These are phyloP conservation scores for Salmo trutta DNA, from an alignment of 2,797 vertebrate species.

Conservation along the genomic window DNA sequence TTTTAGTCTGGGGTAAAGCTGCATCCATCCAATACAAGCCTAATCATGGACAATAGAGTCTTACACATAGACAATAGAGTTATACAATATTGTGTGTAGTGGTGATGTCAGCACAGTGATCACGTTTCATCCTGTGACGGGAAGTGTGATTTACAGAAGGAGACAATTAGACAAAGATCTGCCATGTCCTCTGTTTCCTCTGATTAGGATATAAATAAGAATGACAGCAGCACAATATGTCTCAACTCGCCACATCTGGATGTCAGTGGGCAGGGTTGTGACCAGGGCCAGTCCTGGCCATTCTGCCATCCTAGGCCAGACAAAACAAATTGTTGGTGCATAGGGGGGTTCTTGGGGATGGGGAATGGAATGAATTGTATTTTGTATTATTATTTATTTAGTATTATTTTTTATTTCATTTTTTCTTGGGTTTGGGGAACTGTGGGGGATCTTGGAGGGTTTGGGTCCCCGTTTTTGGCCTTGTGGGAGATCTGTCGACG, in stretches of 20 bases:
- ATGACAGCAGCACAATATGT: neutral
- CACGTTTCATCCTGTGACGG: neutral
- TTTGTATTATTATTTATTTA: too few species aligned
- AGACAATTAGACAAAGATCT: conserved; percentile 2
- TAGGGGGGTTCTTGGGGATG: too few species aligned
- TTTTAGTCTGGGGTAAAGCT: neutral
- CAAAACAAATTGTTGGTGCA: too few species aligned
- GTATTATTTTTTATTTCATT: too few species aligned
- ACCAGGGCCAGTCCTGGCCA: neutral
- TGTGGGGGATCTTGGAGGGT: too few species aligned
- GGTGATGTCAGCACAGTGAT: neutral
- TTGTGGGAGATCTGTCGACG: too few species aligned
- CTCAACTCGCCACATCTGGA: conserved; percentile 4
- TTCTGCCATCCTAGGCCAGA: too few species aligned
- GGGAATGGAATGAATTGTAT: too few species aligned
- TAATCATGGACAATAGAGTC: neutral
- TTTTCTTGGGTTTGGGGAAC: too few species aligned
- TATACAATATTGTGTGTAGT: neutral
- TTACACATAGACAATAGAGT: conserved; percentile 12
- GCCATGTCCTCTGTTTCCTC: neutral
- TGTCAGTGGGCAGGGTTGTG: neutral
- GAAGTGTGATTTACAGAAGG: neutral
- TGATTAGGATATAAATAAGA: neutral
- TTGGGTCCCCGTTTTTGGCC: too few species aligned
- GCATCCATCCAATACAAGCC: neutral